Percentiles rank a stretch among this genome's conserved stretches.
These are phyloP conservation scores for Agriopis leucophaearia DNA, from an alignment of 2,888 invertebrate species.

Conservation along the genomic window DNA sequence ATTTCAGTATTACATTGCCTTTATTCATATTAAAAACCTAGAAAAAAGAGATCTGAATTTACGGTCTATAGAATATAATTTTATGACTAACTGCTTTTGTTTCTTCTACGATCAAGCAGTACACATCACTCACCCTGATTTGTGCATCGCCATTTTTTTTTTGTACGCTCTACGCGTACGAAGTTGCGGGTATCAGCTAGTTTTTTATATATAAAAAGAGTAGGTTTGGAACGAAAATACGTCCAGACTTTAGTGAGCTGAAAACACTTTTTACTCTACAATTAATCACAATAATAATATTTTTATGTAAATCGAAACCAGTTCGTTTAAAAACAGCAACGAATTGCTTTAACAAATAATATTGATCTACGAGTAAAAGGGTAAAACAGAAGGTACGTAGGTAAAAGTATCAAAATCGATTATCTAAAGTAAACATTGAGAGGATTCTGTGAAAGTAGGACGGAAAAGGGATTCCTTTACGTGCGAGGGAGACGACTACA, in stretches of 20 bases:
- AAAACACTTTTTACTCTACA: neutral
- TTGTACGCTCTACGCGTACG: too few relatives aligned
- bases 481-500: conserved; percentile 32
- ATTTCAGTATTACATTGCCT: neutral
- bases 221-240: too few relatives aligned
- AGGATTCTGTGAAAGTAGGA: conserved; percentile 12
- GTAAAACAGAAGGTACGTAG: neutral
- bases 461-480: conserved; percentile 16
- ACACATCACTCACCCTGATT: too few relatives aligned
- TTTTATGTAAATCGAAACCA: neutral
- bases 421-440: conserved; percentile 35
- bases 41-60: too few relatives aligned
- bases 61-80: too few relatives aligned
- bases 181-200: too few relatives aligned
- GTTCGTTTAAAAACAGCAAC: neutral
- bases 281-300: neutral
- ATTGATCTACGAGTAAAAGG: conserved; percentile 5
- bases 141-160: too few relatives aligned
- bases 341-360: neutral
- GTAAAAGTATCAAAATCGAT: conserved; percentile 43
- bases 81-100: too few relatives aligned
- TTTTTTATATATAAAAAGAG: too few relatives aligned
- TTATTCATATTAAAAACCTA: too few relatives aligned
- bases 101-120: too few relatives aligned
- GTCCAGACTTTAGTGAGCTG: too few relatives aligned